phyloP scores from a whole-genome alignment of 2,113 vertebrate genomes.

The Otus sunia region DNA sequence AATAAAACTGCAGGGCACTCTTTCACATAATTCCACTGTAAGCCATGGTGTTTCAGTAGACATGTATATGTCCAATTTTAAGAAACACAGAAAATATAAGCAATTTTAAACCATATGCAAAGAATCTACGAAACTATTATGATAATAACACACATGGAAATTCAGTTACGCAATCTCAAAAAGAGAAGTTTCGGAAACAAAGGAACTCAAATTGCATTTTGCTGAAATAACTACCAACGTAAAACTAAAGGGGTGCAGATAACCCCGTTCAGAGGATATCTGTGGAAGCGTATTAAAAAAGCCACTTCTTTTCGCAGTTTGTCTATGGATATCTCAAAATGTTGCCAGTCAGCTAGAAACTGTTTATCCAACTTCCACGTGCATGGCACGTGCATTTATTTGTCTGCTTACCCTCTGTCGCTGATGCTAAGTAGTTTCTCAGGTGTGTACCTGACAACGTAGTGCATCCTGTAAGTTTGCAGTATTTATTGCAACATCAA shows the following conservation, averaged over 20 bases:
- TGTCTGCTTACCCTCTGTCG: not conserved
- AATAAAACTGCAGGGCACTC: not conserved
- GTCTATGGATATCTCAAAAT: not conserved
- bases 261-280: not conserved
- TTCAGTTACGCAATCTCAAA: not conserved
- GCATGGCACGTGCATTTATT: rapidly evolving
- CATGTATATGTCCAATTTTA: not conserved
- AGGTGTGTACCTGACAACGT: rapidly evolving
- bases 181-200: not conserved
- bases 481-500: not conserved
- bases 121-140: not conserved
- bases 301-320: not conserved
- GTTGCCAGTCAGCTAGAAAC: not conserved
- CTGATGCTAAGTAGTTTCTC: not conserved
- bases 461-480: not conserved
- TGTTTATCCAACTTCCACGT: not conserved
- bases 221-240: not conserved
- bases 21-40: not conserved
- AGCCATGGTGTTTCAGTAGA: not conserved
- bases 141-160: not conserved
- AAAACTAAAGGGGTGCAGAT: not conserved
- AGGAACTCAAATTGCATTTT: not conserved
- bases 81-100: not conserved
- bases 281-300: not conserved
- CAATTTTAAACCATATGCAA: not conserved